These are phyloP conservation scores for Selene dorsalis DNA, from an alignment of 2,797 vertebrate genomes.

Conservation along the genomic window DNA sequence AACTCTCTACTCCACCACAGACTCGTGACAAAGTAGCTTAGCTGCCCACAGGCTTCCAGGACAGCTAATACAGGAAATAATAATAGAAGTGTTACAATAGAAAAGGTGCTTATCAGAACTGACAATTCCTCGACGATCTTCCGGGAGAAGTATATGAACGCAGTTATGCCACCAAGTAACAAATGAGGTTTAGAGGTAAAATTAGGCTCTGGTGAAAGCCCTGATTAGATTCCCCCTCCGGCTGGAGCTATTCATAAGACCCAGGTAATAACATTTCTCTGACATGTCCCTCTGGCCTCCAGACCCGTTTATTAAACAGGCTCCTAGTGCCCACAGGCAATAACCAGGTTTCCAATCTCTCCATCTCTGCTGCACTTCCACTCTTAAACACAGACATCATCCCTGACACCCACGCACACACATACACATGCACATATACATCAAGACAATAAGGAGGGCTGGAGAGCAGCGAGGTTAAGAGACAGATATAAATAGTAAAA, in stretches of 20 bases:
- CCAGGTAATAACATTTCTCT: constrained; percentile 80
- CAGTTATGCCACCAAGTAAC: constrained; percentile 51
- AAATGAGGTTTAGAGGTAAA: constrained; percentile 64
- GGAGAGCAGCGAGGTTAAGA: neutral
- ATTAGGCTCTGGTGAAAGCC: constrained; percentile 61
- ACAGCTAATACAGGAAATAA: constrained; percentile 26
- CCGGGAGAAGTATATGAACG: constrained; percentile 44
- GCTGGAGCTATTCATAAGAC: constrained; percentile 79
- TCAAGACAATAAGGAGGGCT: neutral
- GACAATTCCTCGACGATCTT: constrained; percentile 53
- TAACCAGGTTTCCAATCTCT: constrained; percentile 68
- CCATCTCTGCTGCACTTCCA: constrained; percentile 44
- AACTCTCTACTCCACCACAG: neutral
- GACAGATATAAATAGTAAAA: constrained; percentile 2
- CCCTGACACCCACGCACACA: constrained; percentile 3
- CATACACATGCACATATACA: neutral
- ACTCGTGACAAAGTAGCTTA: constrained; percentile 21
- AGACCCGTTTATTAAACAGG: constrained; percentile 79
- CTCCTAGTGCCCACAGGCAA: constrained; percentile 70
- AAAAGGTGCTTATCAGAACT: constrained; percentile 43
- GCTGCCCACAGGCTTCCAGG: neutral
- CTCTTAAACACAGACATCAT: constrained; percentile 40
- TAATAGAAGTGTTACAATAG: constrained; percentile 2
- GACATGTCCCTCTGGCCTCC: constrained; percentile 74
- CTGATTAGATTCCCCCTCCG: constrained; percentile 70